A percentile compares a stretch with the other conserved stretches of the same genome.
phyloP scores from a whole-genome alignment of 2,888 invertebrate genomes.

The Ephialtes manifestator region DNA sequence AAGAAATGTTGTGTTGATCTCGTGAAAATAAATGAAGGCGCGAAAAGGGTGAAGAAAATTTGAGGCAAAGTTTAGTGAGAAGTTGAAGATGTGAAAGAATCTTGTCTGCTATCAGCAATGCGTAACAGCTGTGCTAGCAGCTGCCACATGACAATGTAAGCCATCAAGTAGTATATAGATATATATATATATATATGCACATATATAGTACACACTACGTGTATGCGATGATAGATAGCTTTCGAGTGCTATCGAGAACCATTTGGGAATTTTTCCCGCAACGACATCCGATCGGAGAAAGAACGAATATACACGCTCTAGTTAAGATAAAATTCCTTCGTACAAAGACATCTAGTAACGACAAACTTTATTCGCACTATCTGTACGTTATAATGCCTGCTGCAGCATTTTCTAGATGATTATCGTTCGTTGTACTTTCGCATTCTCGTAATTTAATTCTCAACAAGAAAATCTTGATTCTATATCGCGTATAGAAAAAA shows the following conservation, averaged over 20 bases:
- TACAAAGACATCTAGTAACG: slow-evolving; percentile 3
- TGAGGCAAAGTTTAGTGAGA: slow-evolving; percentile 11
- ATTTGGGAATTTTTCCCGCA: slow-evolving; percentile 45
- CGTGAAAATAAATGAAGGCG: not conserved
- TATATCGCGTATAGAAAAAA: not conserved
- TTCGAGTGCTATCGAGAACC: slow-evolving; percentile 45
- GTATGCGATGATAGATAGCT: slow-evolving; percentile 25
- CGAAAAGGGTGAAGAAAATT: slow-evolving; percentile 19
- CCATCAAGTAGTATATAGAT: slow-evolving; percentile 42
- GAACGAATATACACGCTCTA: slow-evolving; percentile 30
- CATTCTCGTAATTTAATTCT: not conserved
- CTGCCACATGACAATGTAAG: slow-evolving; percentile 75
- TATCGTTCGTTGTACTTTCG: not conserved
- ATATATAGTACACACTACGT: not conserved
- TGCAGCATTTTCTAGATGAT: not conserved
- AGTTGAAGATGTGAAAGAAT: slow-evolving; percentile 45
- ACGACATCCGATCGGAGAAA: slow-evolving; percentile 28
- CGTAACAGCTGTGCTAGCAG: slow-evolving; percentile 81
- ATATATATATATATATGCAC: slow-evolving; percentile 15
- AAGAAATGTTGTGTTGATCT: not conserved
- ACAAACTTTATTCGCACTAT: not conserved
- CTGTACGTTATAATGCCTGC: not conserved
- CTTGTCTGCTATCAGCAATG: slow-evolving; percentile 72
- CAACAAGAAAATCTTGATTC: not conserved
- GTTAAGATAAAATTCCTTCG: slow-evolving; percentile 42